Evolutionary conservation across 2,113 vertebrate species (phyloP).

Genomic region (Ammodramus savannarum): DNA sequence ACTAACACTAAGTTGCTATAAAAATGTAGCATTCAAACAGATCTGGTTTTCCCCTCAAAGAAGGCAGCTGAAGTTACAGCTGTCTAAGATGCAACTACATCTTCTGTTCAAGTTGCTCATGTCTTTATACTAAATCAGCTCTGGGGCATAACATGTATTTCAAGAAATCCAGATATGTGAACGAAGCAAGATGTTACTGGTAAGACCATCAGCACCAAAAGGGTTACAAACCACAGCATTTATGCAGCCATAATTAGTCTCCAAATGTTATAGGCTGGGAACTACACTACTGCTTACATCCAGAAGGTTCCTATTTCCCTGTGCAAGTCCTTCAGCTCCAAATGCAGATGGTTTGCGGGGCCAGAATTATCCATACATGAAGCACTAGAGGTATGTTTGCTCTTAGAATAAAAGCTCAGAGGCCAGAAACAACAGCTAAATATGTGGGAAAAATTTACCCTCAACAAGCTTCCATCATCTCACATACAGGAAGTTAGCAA

Average conservation of each 20-base stretch:
- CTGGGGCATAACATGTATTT: background rate
- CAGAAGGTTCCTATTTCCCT: background rate
- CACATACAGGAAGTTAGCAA: background rate
- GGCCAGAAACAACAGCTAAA: background rate
- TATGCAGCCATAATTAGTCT: background rate
- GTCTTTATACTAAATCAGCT: background rate
- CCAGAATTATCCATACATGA: background rate
- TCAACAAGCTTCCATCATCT: background rate
- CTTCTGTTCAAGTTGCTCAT: background rate
- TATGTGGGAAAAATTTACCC: background rate
- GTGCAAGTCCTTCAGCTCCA: background rate
- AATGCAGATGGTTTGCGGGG: background rate
- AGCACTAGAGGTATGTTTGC: background rate
- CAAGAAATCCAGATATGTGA: background rate
- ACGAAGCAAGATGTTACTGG: background rate
- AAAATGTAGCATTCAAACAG: background rate
- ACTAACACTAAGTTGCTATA: background rate
- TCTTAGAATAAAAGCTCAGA: constrained; percentile 9
- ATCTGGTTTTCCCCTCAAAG: background rate
- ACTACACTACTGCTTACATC: background rate
- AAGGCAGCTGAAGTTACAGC: background rate
- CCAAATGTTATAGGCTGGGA: background rate
- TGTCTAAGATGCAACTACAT: background rate
- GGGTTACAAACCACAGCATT: background rate
- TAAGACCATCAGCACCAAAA: constrained; percentile 1